A percentile compares a stretch with the other conserved stretches of the same genome.
phyloP scores from a whole-genome alignment of 2,888 invertebrate species.

The Hermaeophaga mercurialis region DNA sequence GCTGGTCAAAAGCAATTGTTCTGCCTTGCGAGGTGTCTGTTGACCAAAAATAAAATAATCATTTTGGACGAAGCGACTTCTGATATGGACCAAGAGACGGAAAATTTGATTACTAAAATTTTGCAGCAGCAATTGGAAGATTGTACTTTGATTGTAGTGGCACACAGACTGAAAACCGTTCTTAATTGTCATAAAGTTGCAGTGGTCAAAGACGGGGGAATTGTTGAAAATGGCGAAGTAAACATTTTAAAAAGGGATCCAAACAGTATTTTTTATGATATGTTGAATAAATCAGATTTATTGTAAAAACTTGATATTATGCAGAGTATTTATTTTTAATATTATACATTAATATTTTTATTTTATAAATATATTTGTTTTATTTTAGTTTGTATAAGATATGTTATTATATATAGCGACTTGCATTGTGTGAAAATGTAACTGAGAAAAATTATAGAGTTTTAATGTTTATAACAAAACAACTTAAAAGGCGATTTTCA shows the following conservation, averaged over 20 bases:
- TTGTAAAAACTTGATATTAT: no score
- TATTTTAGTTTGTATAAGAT: no score
- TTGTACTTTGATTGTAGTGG: slow-evolving; percentile 83
- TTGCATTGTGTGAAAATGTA: no score
- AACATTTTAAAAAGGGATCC: slow-evolving; percentile 65
- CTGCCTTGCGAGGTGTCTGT: slow-evolving; percentile 69
- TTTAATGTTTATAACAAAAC: no score
- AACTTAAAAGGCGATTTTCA: no score
- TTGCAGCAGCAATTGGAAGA: slow-evolving; percentile 73
- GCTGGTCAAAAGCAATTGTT: slow-evolving; percentile 68
- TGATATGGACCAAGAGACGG: slow-evolving; percentile 81
- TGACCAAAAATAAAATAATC: slow-evolving; percentile 55
- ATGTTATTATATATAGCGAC: no score
- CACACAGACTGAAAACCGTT: slow-evolving; percentile 82
- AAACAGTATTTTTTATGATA: slow-evolving; percentile 66
- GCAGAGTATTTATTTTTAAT: no score
- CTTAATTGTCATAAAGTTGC: slow-evolving; percentile 84
- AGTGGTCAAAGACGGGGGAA: slow-evolving; percentile 78
- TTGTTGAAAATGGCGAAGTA: slow-evolving; percentile 80
- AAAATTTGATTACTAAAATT: slow-evolving; percentile 74
- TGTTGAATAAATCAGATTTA: slow-evolving; percentile 61
- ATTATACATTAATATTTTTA: no score
- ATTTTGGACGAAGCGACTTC: slow-evolving; percentile 76
- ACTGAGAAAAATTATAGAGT: no score
- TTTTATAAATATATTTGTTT: no score